Conservation (phyloP, 2,797 vertebrate genomes). For the Caiman crocodilus region DNA sequence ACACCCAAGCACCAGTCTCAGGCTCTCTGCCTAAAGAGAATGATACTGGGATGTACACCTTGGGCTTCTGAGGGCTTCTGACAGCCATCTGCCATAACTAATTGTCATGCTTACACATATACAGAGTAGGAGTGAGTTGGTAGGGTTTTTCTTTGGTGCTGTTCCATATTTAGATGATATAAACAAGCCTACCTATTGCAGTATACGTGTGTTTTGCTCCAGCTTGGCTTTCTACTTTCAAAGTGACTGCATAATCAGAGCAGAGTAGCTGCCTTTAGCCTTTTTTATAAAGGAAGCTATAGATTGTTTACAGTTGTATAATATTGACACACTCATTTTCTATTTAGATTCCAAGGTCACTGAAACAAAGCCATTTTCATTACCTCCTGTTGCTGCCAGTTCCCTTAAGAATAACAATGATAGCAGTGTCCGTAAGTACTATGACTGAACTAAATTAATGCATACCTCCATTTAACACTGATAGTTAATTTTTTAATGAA, state of each 20-base stretch:
- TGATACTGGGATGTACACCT: no score
- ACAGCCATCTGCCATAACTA: no score
- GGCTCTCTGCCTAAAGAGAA: no score
- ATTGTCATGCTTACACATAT: no score
- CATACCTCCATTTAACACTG: slow-evolving; percentile 73
- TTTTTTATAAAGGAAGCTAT: slow-evolving; percentile 55
- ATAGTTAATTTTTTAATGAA: slow-evolving; percentile 43
- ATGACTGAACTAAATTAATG: slow-evolving; percentile 70
- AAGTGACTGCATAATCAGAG: not conserved
- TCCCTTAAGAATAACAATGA: slow-evolving; percentile 84
- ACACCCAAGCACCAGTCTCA: no score
- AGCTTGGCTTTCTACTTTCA: not conserved
- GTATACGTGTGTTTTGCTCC: not conserved
- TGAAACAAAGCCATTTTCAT: slow-evolving; percentile 85
- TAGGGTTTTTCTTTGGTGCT: no score
- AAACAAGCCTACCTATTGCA: no score
- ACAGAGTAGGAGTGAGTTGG: no score
- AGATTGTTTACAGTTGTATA: slow-evolving; percentile 51
- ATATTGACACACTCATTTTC: slow-evolving; percentile 79
- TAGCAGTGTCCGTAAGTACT: slow-evolving; percentile 83
- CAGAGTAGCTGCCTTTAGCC: not conserved
- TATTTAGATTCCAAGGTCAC: slow-evolving; percentile 84
- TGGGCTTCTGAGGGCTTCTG: no score
- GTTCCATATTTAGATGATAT: no score
- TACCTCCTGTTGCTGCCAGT: slow-evolving; percentile 86